phyloP scores from a whole-genome alignment of 2,888 invertebrate genomes.

The Caenorhabditis sp. region DNA sequence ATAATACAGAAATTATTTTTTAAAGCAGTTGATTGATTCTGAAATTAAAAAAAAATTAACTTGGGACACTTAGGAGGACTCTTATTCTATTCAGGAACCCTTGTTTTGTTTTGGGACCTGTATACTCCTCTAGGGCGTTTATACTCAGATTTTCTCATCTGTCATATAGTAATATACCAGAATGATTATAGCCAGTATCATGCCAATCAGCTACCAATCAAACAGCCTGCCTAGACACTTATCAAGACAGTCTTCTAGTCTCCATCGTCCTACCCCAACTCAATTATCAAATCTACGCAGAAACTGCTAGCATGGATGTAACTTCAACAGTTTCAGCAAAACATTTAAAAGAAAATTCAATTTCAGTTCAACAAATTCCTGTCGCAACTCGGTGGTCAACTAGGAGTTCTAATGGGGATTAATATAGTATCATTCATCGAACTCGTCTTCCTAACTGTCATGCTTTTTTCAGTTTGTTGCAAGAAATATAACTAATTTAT shows the following conservation, averaged over 20 bases:
- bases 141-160: too few species aligned
- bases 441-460: slow-evolving; percentile 36
- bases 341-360: background rate
- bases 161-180: too few species aligned
- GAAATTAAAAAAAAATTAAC: too few species aligned
- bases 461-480: slow-evolving; percentile 17
- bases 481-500: slow-evolving; percentile 8
- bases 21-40: too few species aligned
- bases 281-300: slow-evolving; percentile 39
- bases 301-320: slow-evolving; percentile 50
- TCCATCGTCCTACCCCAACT: slow-evolving; percentile 40
- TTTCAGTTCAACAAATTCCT: slow-evolving; percentile 54
- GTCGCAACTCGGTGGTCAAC: slow-evolving; percentile 51
- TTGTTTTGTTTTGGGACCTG: too few species aligned
- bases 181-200: slow-evolving; percentile 24
- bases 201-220: slow-evolving; percentile 9
- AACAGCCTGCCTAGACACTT: slow-evolving; percentile 11
- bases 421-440: slow-evolving; percentile 53
- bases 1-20: too few species aligned
- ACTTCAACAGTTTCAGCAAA: background rate
- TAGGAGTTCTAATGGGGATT: slow-evolving; percentile 58
- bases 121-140: too few species aligned
- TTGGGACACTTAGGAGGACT: too few species aligned
- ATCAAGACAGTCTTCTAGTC: slow-evolving; percentile 41
- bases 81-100: too few species aligned